Evolutionary conservation across 2,888 invertebrate species (phyloP), one percentile per base, ranked within the genome.

Genomic region (Dynastes maya): DNA sequence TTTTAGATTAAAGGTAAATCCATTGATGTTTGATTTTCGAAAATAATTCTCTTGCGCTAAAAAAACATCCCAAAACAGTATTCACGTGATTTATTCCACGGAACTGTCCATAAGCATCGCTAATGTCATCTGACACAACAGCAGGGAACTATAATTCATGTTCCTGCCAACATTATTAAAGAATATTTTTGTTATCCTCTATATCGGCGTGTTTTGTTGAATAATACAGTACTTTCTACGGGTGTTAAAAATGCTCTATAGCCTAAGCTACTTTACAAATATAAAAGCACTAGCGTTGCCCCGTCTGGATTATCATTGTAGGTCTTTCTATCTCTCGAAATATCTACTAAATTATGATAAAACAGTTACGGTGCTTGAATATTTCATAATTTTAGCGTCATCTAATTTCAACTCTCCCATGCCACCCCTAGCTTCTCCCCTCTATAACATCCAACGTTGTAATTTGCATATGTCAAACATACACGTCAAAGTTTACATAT

Each of bases 61-160:
- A 68, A 68, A 4, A 37, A 5, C 32, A 53, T 22, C 40, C 49
- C 63, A 9, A n/a, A 29, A 37, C 5, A 64, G 11, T 6, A 22
- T 8, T n/a, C 22, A 13, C 9, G 32, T 51, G 70, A 70, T 70
- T 70, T 70, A 70, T 70, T 29, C 27, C 53, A 13, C n/a, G 32
- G 27, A 70, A 51, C 27, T 70, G 70, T 70, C 70, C 32, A 70
- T 70, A 68, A 9, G 29, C 51, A 51, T 53, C 51, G 53, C 51
- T 53, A 53, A n/a, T 51, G 70, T 70, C 70, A 70, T 51, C 70
- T 70, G 70, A 11, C 45, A 70, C 51, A 70, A 70, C 70, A 51
- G n/a, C 32, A 51, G 27, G n/a, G 6, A 8, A 8, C 45, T 53
- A 53, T 51, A 27, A 70, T 70, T 70, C 70, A 70, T 51, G 22